Conservation (phyloP, 2,113 vertebrate species). For the Brachypteracias leptosomus region DNA sequence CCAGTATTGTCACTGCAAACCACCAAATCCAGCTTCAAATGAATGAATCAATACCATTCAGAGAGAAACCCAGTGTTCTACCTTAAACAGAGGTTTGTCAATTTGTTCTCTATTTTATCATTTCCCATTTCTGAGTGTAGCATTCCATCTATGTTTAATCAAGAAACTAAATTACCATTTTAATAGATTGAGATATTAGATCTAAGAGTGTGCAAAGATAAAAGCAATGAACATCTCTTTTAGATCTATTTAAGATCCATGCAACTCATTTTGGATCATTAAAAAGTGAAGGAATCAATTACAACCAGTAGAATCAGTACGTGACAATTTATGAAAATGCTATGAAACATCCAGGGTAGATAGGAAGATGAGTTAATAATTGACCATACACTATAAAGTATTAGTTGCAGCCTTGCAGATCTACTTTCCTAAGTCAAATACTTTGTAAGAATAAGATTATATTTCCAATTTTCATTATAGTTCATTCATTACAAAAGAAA, state of each 20-base stretch:
- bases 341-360: not conserved
- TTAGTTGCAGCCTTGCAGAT: not conserved
- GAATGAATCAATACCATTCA: not conserved
- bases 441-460: not conserved
- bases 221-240: conserved; percentile 15
- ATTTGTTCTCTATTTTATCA: not conserved
- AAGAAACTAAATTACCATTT: conserved; percentile 38
- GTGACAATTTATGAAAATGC: not conserved
- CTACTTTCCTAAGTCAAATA: not conserved
- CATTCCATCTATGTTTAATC: conserved; percentile 5
- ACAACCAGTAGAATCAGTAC: not conserved
- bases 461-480: not conserved
- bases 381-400: not conserved
- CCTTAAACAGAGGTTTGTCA: not conserved
- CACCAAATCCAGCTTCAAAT: not conserved
- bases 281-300: conserved; percentile 24
- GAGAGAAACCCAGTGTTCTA: not conserved
- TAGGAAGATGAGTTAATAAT: not conserved
- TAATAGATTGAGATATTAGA: conserved; percentile 16
- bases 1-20: not conserved
- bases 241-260: not conserved
- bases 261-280: not conserved
- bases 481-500: not conserved
- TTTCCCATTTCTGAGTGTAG: not conserved
- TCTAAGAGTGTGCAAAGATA: not conserved